These are phyloP conservation scores for Bubo blakistoni DNA, from an alignment of 2,113 vertebrate species.

Conservation along the genomic window DNA sequence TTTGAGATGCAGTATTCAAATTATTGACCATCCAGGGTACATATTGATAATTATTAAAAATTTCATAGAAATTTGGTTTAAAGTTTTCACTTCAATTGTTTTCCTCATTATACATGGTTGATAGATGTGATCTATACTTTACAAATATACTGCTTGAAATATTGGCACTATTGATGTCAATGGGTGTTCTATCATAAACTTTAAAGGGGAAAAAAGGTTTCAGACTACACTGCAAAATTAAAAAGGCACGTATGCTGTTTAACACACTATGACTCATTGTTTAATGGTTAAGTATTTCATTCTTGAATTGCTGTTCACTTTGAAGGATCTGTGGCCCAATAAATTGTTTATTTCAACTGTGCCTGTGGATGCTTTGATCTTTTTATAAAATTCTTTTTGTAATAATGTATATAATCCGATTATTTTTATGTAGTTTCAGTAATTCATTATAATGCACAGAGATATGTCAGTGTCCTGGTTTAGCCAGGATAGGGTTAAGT, in stretches of 20 bases:
- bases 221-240: neutral
- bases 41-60: neutral
- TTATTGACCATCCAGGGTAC: neutral
- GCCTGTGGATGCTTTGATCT: neutral
- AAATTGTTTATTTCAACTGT: neutral
- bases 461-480: too few relatives aligned
- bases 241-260: neutral
- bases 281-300: neutral
- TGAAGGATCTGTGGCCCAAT: neutral
- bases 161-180: neutral
- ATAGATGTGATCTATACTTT: neutral
- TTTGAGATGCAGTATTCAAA: neutral
- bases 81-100: neutral
- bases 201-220: neutral
- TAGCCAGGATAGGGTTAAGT: too few relatives aligned
- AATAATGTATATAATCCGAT: neutral
- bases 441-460: neutral
- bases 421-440: neutral
- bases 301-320: neutral
- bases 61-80: neutral
- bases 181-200: neutral
- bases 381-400: neutral
- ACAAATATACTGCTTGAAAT: neutral
- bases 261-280: neutral
- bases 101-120: neutral